phyloP scores from a whole-genome alignment of 2,888 invertebrate species.

The Plemyria rubiginata region DNA sequence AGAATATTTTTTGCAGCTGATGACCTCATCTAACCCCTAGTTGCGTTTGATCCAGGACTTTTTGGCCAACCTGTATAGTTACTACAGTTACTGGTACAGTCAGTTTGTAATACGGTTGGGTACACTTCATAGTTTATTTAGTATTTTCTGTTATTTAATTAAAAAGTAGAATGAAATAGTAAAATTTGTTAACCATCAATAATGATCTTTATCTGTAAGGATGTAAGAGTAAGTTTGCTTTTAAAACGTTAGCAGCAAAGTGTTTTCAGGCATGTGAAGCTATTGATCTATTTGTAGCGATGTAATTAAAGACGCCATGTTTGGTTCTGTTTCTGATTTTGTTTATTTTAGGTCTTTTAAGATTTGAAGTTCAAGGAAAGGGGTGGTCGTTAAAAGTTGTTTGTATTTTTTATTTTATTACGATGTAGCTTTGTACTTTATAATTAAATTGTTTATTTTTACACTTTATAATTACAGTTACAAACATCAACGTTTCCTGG shows the following conservation, averaged over 20 bases:
- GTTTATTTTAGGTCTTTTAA: slow-evolving; percentile 34
- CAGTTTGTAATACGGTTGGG: too few relatives aligned
- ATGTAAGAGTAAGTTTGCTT: not conserved
- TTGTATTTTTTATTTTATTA: slow-evolving; percentile 12
- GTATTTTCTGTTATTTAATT: too few relatives aligned
- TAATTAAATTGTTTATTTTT: not conserved
- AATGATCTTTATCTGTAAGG: not conserved
- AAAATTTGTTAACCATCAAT: not conserved
- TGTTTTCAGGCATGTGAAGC: slow-evolving; percentile 45
- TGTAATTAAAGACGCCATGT: slow-evolving; percentile 53
- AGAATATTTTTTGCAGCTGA: too few relatives aligned
- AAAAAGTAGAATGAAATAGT: too few relatives aligned
- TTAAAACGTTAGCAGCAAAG: slow-evolving; percentile 1
- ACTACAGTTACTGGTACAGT: too few relatives aligned
- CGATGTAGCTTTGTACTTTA: slow-evolving; percentile 3
- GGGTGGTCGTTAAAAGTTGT: slow-evolving; percentile 29
- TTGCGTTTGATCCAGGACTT: too few relatives aligned
- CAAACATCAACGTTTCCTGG: not conserved
- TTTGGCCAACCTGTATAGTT: too few relatives aligned
- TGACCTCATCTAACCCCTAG: too few relatives aligned
- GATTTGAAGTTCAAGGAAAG: slow-evolving; percentile 38
- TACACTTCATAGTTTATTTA: too few relatives aligned
- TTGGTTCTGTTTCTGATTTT: slow-evolving; percentile 39
- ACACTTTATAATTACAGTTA: not conserved
- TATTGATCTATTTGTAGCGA: slow-evolving; percentile 61